Conservation (phyloP, 2,888 invertebrate species). For the Andrena dorsata region DNA sequence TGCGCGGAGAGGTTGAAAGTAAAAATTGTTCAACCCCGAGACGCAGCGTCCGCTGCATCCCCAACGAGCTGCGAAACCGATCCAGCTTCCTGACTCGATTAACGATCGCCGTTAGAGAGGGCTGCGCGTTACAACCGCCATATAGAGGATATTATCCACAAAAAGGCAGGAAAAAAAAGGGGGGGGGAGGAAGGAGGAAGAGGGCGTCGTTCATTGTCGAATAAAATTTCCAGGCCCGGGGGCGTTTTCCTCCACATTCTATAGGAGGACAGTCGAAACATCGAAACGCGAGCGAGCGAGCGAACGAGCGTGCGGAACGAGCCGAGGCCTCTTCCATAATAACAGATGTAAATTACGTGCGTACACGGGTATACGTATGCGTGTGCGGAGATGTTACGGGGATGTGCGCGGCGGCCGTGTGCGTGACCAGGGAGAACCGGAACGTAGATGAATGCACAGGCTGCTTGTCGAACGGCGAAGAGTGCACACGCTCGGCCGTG, state of each 20-base stretch:
- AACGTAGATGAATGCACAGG: constrained; percentile 64
- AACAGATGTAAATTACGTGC: constrained; percentile 85
- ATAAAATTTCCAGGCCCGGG: constrained; percentile 42
- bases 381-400: constrained; percentile 25
- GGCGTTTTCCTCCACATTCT: constrained; percentile 62
- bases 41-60: too few relatives aligned
- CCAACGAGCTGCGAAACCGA: not conserved
- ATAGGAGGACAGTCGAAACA: constrained; percentile 63
- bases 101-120: not conserved
- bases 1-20: too few relatives aligned
- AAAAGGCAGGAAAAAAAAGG: constrained; percentile 6
- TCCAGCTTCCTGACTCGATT: constrained; percentile 3
- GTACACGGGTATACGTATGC: constrained; percentile 73
- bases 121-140: not conserved
- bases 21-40: too few relatives aligned
- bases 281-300: constrained; percentile 63
- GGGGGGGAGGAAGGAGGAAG: not conserved
- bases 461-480: constrained; percentile 58
- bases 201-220: constrained; percentile 43
- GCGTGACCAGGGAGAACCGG: constrained; percentile 54
- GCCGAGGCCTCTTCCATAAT: constrained; percentile 79
- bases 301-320: constrained; percentile 47
- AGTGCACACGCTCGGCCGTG: constrained; percentile 55
- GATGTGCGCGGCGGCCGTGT: constrained; percentile 32
- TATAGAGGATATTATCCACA: constrained; percentile 17